These are phyloP conservation scores for Idris sp. DNA, from an alignment of 1,140 invertebrate genomes.

Conservation along the genomic window DNA sequence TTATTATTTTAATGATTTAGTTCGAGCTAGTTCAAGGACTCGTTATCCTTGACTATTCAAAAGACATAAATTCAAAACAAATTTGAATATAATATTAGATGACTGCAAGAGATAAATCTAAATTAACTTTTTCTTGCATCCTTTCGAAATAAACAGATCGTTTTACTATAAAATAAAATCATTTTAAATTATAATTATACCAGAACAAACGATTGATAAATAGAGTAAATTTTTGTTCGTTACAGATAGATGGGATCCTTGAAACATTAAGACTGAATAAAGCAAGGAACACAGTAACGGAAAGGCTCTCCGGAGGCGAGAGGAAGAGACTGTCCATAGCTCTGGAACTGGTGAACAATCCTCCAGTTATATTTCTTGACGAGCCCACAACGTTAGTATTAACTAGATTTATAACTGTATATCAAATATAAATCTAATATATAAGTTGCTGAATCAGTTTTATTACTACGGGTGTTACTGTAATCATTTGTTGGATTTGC, in stretches of 20 bases:
- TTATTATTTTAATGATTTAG: neutral
- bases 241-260: slow-evolving; percentile 86
- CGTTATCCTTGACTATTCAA: slow-evolving; percentile 7
- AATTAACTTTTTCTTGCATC: too few species aligned
- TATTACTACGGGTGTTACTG: too few species aligned
- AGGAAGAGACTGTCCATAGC: slow-evolving; percentile 94
- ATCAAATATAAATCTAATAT: too few species aligned
- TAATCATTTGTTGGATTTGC: too few species aligned
- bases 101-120: neutral
- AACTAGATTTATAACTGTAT: neutral
- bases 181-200: too few species aligned
- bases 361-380: slow-evolving; percentile 92
- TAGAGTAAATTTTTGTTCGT: too few species aligned
- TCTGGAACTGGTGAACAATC: slow-evolving; percentile 95
- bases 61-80: slow-evolving; percentile 5
- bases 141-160: too few species aligned
- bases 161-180: too few species aligned
- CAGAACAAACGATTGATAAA: too few species aligned
- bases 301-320: slow-evolving; percentile 92
- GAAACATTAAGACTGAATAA: slow-evolving; percentile 81
- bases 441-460: too few species aligned
- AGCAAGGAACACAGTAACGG: slow-evolving; percentile 84
- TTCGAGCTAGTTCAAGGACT: slow-evolving; percentile 1
- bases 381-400: slow-evolving; percentile 88
- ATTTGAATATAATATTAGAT: slow-evolving; percentile 14